These are phyloP conservation scores for Hippotragus niger DNA, from an alignment of 2,113 vertebrate species.

Conservation along the genomic window DNA sequence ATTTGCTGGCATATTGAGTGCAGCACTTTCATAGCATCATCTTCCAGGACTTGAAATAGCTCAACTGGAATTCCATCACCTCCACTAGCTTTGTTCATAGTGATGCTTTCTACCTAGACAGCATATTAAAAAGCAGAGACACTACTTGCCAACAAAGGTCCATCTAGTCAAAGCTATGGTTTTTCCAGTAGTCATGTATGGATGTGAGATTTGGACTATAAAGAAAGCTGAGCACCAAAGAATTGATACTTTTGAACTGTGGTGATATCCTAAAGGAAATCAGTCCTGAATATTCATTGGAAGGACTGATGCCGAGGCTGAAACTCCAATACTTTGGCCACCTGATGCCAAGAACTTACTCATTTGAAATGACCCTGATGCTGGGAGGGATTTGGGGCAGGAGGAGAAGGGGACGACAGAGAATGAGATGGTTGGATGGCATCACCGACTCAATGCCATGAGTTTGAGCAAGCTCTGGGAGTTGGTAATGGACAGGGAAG, in stretches of 20 bases:
- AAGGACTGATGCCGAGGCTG: not conserved
- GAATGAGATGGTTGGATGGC: not conserved
- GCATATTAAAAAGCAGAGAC: not conserved
- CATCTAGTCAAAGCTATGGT: not conserved
- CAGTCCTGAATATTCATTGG: not conserved
- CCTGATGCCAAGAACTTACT: not conserved
- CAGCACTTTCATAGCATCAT: no score
- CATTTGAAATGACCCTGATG: not conserved
- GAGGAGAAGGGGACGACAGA: not conserved
- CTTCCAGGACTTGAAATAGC: no score
- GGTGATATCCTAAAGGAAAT: not conserved
- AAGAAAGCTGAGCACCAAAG: not conserved
- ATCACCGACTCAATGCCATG: rapidly evolving
- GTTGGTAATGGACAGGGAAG: not conserved
- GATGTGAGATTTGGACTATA: not conserved
- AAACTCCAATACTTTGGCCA: not conserved
- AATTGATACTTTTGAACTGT: not conserved
- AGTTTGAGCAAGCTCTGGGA: not conserved
- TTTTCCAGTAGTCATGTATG: not conserved
- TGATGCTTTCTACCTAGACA: not conserved
- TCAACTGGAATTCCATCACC: no score
- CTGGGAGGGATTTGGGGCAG: rapidly evolving
- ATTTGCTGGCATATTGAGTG: no score
- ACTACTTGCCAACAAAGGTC: not conserved
- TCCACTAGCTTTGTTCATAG: no score